These are phyloP conservation scores for Helobdella robusta DNA, from an alignment of 2,888 invertebrate genomes.

Conservation along the genomic window DNA sequence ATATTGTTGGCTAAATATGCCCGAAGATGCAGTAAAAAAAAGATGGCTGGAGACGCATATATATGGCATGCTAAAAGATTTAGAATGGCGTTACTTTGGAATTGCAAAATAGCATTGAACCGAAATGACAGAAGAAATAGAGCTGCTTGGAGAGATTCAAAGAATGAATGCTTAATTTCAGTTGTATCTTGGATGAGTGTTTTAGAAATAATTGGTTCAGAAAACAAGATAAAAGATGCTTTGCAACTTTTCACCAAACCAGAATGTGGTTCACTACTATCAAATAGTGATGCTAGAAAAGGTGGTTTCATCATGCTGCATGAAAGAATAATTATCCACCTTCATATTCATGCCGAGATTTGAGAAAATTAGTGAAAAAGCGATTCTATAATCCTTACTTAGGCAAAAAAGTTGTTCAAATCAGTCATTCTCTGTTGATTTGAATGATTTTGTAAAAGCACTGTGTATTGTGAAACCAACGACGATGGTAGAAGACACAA, in stretches of 20 bases:
- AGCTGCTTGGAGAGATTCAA: slow-evolving; percentile 71
- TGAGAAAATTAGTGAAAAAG: neutral
- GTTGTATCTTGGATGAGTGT: slow-evolving; percentile 49
- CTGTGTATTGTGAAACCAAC: neutral
- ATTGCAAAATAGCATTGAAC: slow-evolving; percentile 65
- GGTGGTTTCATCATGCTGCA: too few relatives aligned
- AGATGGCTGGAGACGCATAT: too few relatives aligned
- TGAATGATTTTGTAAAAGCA: slow-evolving; percentile 12
- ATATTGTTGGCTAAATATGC: too few relatives aligned
- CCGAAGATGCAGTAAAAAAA: too few relatives aligned
- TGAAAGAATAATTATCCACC: too few relatives aligned
- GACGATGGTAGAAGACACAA: neutral
- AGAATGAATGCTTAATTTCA: slow-evolving; percentile 16
- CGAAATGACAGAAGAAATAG: slow-evolving; percentile 79
- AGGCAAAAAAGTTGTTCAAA: neutral
- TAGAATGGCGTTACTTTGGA: slow-evolving; percentile 62
- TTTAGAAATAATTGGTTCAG: slow-evolving; percentile 62
- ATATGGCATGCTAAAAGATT: slow-evolving; percentile 97
- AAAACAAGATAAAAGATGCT: slow-evolving; percentile 46
- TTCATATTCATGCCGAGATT: neutral
- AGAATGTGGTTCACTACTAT: too few relatives aligned
- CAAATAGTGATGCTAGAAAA: too few relatives aligned
- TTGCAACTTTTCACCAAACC: slow-evolving; percentile 42
- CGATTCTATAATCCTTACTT: neutral
- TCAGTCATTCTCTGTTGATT: neutral